These are phyloP conservation scores for Hapalemur alaotrensis DNA, from an alignment of 2,797 vertebrate genomes.

Conservation along the genomic window DNA sequence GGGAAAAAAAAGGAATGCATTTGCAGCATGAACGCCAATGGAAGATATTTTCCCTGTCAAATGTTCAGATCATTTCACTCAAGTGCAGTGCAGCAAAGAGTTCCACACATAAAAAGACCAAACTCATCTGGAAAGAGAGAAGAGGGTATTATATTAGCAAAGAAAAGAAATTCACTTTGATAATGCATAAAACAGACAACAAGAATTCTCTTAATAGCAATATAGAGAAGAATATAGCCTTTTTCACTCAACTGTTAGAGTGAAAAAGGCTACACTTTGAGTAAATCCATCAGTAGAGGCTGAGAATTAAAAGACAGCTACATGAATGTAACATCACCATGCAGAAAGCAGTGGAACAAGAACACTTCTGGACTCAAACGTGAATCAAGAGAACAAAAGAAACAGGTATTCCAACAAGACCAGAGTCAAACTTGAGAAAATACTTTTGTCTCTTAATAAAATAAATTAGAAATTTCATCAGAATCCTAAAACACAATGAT, in stretches of 20 bases:
- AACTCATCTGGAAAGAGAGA: not conserved
- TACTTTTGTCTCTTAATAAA: not conserved
- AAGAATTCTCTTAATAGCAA: not conserved
- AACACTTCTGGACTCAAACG: not conserved
- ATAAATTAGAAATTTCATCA: not conserved
- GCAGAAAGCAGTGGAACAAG: not conserved
- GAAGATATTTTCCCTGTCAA: not conserved
- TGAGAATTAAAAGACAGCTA: not conserved
- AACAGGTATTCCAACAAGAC: not conserved
- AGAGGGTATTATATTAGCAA: not conserved
- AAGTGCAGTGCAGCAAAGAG: not conserved
- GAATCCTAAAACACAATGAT: not conserved
- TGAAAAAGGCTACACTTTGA: not conserved
- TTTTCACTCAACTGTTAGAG: not conserved
- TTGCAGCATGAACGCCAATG: not conserved
- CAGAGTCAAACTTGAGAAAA: constrained; percentile 29
- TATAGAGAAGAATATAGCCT: not conserved
- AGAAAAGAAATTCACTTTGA: not conserved
- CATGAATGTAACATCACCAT: not conserved
- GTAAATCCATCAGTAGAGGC: not conserved
- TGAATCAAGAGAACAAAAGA: not conserved
- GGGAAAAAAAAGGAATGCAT: not conserved
- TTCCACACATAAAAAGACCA: not conserved
- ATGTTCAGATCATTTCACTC: not conserved
- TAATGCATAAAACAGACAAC: not conserved